Evolutionary conservation across 2,113 vertebrate species (phyloP).

Genomic region (Bufo gargarizans): DNA sequence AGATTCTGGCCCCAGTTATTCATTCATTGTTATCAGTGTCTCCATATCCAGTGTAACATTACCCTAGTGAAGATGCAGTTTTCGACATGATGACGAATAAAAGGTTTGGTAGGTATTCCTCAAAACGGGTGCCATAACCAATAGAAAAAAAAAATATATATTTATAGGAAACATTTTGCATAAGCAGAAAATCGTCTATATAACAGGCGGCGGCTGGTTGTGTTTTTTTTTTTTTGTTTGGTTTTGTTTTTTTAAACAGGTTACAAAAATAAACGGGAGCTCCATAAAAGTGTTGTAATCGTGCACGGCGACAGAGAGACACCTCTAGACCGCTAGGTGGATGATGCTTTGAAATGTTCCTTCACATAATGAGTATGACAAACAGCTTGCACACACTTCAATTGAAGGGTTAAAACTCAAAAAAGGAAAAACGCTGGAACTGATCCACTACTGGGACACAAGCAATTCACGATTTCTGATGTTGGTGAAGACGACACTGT

Average conservation of each 20-base stretch:
- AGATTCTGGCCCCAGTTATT: slow-evolving; percentile 66
- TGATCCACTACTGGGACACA: slow-evolving; percentile 71
- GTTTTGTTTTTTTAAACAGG: slow-evolving; percentile 52
- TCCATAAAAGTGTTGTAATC: slow-evolving; percentile 54
- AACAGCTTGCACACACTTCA: background rate
- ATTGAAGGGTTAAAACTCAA: background rate
- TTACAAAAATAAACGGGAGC: slow-evolving; percentile 29
- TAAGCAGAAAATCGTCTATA: slow-evolving; percentile 60
- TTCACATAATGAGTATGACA: slow-evolving; percentile 58
- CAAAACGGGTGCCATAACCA: slow-evolving; percentile 74
- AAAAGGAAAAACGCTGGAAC: slow-evolving; percentile 62
- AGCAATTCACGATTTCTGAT: slow-evolving; percentile 68
- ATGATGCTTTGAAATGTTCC: slow-evolving; percentile 63
- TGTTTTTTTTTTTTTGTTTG: slow-evolving; percentile 63
- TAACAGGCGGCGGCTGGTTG: slow-evolving; percentile 66
- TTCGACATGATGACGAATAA: slow-evolving; percentile 60
- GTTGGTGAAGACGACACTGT: slow-evolving; percentile 77
- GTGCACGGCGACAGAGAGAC: slow-evolving; percentile 55
- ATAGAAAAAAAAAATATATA: slow-evolving; percentile 69
- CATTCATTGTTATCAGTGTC: slow-evolving; percentile 76
- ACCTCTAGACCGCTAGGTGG: background rate
- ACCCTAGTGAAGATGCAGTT: slow-evolving; percentile 85
- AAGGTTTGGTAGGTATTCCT: slow-evolving; percentile 50
- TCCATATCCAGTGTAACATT: slow-evolving; percentile 85
- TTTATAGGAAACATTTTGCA: slow-evolving; percentile 66